Evolutionary conservation across 1,140 invertebrate species (phyloP).

Genomic region (Drosophila sechellia): DNA sequence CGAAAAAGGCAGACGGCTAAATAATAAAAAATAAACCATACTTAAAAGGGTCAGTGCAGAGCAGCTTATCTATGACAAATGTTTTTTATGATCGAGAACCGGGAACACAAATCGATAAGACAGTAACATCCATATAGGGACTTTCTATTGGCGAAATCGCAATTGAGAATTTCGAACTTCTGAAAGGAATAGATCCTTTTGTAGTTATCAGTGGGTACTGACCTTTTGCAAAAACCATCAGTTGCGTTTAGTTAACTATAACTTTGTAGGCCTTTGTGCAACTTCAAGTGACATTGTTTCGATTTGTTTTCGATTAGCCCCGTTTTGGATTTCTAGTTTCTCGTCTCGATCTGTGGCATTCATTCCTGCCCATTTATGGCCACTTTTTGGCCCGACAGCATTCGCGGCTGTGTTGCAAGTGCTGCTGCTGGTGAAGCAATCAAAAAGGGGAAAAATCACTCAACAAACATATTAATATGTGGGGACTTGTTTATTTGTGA

Average conservation of each 20-base stretch:
- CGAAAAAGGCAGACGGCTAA: too few species aligned
- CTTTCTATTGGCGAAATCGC: too few species aligned
- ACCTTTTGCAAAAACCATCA: background rate
- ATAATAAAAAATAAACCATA: background rate
- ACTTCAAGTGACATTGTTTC: conserved; percentile 1
- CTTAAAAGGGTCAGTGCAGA: background rate
- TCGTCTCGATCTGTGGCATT: conserved; percentile 25
- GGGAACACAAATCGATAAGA: background rate
- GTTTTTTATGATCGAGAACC: conserved; percentile 6
- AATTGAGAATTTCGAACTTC: background rate
- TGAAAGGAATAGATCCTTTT: background rate
- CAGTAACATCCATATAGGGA: background rate
- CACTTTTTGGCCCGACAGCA: conserved; percentile 11
- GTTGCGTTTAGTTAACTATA: background rate
- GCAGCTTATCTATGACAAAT: conserved; percentile 9
- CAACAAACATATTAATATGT: background rate
- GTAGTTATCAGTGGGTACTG: background rate
- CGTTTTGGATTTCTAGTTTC: conserved; percentile 30
- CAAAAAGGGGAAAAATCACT: conserved; percentile 3
- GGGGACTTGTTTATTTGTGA: background rate
- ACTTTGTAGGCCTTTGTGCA: conserved; percentile 6
- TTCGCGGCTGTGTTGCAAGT: conserved; percentile 1
- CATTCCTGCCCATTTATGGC: conserved; percentile 39
- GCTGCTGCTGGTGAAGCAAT: background rate
- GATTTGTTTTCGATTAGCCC: conserved; percentile 13